phyloP scores from a whole-genome alignment of 2,797 vertebrate genomes.

The Alcedo atthis region DNA sequence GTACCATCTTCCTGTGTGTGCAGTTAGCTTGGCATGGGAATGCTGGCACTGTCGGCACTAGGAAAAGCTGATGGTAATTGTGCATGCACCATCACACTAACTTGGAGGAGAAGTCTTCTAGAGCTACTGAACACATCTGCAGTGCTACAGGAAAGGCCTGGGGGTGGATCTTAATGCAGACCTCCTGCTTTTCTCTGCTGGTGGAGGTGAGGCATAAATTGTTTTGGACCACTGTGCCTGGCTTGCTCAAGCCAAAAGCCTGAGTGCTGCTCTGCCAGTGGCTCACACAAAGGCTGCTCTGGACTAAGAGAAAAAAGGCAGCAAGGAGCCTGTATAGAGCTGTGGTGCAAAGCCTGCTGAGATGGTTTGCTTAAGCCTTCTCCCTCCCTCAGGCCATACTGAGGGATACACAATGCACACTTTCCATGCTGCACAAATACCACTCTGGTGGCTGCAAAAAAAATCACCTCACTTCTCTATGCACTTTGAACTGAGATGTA shows the following conservation, averaged over 20 bases:
- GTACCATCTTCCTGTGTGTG: not conserved
- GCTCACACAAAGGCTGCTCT: not conserved
- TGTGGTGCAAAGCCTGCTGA: not conserved
- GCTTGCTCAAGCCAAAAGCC: not conserved
- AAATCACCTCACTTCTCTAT: slow-evolving; percentile 26
- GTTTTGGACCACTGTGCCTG: not conserved
- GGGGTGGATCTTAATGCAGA: not conserved
- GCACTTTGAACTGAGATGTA: slow-evolving; percentile 43
- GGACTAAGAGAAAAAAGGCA: not conserved
- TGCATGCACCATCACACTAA: not conserved
- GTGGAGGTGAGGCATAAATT: not conserved
- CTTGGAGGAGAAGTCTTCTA: not conserved
- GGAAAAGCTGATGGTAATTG: not conserved
- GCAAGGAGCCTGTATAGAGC: not conserved
- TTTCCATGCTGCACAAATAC: not conserved
- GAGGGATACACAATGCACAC: not conserved
- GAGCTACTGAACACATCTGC: not conserved
- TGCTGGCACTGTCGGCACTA: not conserved
- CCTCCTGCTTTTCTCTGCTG: not conserved
- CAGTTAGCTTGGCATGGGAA: not conserved
- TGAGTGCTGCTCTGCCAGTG: not conserved
- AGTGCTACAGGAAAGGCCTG: not conserved
- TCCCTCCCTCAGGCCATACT: slow-evolving; percentile 26
- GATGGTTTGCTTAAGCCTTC: not conserved
- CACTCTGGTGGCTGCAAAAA: not conserved